A percentile compares a stretch with the other conserved stretches of the same genome.
phyloP scores from a whole-genome alignment of 2,113 vertebrate species.

The Ptyas mucosa region DNA sequence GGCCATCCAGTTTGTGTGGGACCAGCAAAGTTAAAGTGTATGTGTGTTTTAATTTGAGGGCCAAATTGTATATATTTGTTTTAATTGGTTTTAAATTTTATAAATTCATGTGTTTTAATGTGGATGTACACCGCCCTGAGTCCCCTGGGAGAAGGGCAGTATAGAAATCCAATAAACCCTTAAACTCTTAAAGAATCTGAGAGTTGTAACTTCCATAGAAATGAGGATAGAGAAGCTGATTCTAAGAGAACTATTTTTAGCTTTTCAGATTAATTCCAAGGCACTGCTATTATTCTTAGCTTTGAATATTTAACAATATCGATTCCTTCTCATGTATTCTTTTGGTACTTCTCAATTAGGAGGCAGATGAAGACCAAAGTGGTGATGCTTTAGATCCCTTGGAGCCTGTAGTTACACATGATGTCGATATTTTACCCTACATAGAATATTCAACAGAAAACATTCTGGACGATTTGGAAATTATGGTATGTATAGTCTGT shows the following conservation, averaged over 20 bases:
- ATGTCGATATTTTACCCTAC: conserved; percentile 82
- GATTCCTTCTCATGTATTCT: background rate
- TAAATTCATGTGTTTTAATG: no score
- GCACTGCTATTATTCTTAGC: background rate
- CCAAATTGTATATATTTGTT: no score
- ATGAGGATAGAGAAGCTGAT: background rate
- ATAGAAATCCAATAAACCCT: no score
- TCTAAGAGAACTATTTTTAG: background rate
- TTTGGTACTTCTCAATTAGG: conserved; percentile 38
- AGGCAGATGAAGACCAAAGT: conserved; percentile 49
- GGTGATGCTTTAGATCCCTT: conserved; percentile 64
- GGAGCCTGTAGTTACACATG: conserved; percentile 74
- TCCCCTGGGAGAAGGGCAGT: no score
- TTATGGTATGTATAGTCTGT: background rate
- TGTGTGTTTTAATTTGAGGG: no score
- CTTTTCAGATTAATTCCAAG: background rate
- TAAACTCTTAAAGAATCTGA: background rate
- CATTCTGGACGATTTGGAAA: fast-evolving
- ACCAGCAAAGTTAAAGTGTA: background rate
- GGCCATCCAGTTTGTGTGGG: background rate
- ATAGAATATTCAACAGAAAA: conserved; percentile 63
- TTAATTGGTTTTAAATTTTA: no score
- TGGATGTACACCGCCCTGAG: no score
- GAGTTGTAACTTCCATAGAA: background rate
- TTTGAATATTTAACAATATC: background rate